Base-by-base conservation (phyloP, 2,113 vertebrate species). In the Fulica atra region DNA sequence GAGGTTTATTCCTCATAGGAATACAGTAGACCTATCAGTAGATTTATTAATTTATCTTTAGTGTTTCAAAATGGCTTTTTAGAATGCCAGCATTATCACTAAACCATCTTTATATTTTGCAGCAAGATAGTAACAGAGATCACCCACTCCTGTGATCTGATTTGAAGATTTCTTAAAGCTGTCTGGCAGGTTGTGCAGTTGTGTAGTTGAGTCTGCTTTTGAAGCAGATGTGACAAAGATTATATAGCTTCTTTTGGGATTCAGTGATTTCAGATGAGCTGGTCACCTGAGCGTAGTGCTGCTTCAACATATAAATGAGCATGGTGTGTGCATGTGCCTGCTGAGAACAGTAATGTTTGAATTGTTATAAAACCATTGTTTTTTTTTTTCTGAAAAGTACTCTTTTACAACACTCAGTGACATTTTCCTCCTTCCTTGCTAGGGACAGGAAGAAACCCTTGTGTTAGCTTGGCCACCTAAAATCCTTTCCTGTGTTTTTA, bases 291-390 rank as follows among this genome's bases (percentile, higher is more conserved):
- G 70, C 6, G 0, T 6, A 23, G 38, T 56, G 60, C 66, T 63
- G 16, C 44, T 33, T 82, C 63, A 83, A 73, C 44, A 10, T 4
- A 15, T 23, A 42, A 46, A 46, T 16, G 33, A 82, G n/a, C 0
- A 0, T 42, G 26, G 4, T 38, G 19, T 17, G 20, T 57, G 46
- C 8, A 5, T 25, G 9, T 3, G 0, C 51, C 26, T 10, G 6
- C 33, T 90, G 82, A 70, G 80, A 78, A 35, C 26, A 24, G 12
- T 35, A 3, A 10, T 29, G 16, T 59, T 81, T 66, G 36, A 33
- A 31, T 66, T 70, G 6, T 11, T 57, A 23, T 24, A 40, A 88
- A 84, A 35, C 56, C 13, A 17, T 11, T 21, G 23, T 6, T n/a
- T n/a, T 68, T 66, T 82, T 88, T 65, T 82, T 88, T 63, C 53